Evolutionary conservation across 1,140 invertebrate genomes (phyloP).

Genomic region (Venustaconcha ellipsiformis): DNA sequence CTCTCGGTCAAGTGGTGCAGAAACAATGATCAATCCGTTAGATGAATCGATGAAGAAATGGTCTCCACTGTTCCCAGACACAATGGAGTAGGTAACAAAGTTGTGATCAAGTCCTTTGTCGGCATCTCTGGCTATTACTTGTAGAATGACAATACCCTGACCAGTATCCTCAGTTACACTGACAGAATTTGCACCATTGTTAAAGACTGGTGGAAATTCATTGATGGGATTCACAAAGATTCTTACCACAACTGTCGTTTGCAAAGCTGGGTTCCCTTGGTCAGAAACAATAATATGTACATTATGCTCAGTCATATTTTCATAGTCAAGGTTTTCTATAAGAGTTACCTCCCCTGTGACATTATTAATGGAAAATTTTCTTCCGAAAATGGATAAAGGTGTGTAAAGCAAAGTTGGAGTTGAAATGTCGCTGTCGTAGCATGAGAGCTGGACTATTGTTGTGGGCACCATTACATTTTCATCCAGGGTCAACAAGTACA

Average conservation of each 20-base stretch:
- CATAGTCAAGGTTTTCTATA: slow-evolving; percentile 26
- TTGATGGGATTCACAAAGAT: slow-evolving; percentile 36
- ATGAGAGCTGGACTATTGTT: slow-evolving; percentile 8
- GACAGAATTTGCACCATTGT: no score
- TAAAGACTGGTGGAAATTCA: slow-evolving; percentile 27
- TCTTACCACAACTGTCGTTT: slow-evolving; percentile 21
- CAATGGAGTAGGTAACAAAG: slow-evolving; percentile 33
- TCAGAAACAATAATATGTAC: slow-evolving; percentile 23
- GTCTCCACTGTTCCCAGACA: slow-evolving; percentile 28
- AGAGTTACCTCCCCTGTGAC: slow-evolving; percentile 25
- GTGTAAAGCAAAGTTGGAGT: slow-evolving; percentile 27
- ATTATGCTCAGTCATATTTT: slow-evolving; percentile 25
- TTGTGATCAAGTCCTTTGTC: slow-evolving; percentile 40
- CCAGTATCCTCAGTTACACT: slow-evolving; percentile 14
- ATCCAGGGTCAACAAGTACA: slow-evolving; percentile 37
- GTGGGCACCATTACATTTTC: slow-evolving; percentile 39
- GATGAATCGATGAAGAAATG: slow-evolving; percentile 39
- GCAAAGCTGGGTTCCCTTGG: slow-evolving; percentile 13
- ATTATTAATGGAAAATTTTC: slow-evolving; percentile 29
- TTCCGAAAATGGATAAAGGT: slow-evolving; percentile 27
- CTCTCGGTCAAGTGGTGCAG: slow-evolving; percentile 33
- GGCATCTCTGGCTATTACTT: slow-evolving; percentile 37
- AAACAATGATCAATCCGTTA: slow-evolving; percentile 30
- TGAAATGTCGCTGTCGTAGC: slow-evolving; percentile 21
- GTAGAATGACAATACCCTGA: slow-evolving; percentile 13